Percentiles rank a stretch among this genome's conserved stretches.
These are phyloP conservation scores for Phthorimaea operculella DNA, from an alignment of 1,140 invertebrate species.

Conservation along the genomic window DNA sequence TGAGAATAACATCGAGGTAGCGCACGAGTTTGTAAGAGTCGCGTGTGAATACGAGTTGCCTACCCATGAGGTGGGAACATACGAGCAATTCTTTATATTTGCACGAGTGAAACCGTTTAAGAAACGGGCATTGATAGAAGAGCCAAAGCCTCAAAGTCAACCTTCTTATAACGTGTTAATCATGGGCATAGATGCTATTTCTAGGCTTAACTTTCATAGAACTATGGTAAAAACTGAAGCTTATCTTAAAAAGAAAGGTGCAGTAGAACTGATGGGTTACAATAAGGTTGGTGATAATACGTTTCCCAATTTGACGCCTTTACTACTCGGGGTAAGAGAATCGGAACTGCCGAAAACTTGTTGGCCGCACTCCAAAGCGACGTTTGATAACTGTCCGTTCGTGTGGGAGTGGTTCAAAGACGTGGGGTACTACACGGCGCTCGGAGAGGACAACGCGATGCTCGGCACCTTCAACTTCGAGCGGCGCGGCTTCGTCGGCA, in stretches of 20 bases:
- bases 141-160: conserved; percentile 19
- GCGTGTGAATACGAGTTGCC: conserved; percentile 66
- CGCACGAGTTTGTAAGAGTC: conserved; percentile 73
- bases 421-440: conserved; percentile 80
- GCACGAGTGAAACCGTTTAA: conserved; percentile 56
- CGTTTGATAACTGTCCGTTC: conserved; percentile 75
- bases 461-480: conserved; percentile 86
- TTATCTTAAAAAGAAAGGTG: conserved; percentile 71
- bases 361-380: conserved; percentile 65
- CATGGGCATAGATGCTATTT: conserved; percentile 88
- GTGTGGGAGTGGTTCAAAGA: conserved; percentile 82
- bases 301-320: conserved; percentile 82
- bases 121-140: not conserved
- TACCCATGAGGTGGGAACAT: conserved; percentile 45
- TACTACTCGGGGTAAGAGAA: conserved; percentile 74
- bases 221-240: conserved; percentile 80
- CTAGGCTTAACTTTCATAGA: conserved; percentile 84
- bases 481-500: conserved; percentile 79
- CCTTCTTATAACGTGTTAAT: conserved; percentile 75
- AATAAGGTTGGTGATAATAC: conserved; percentile 88
- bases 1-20: conserved; percentile 47
- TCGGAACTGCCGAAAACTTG: conserved; percentile 72
- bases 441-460: conserved; percentile 78
- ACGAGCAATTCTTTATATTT: conserved; percentile 78
- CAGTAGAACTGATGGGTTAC: conserved; percentile 80